These are phyloP conservation scores for Plestiodon gilberti DNA, from an alignment of 2,113 vertebrate species.

Conservation along the genomic window DNA sequence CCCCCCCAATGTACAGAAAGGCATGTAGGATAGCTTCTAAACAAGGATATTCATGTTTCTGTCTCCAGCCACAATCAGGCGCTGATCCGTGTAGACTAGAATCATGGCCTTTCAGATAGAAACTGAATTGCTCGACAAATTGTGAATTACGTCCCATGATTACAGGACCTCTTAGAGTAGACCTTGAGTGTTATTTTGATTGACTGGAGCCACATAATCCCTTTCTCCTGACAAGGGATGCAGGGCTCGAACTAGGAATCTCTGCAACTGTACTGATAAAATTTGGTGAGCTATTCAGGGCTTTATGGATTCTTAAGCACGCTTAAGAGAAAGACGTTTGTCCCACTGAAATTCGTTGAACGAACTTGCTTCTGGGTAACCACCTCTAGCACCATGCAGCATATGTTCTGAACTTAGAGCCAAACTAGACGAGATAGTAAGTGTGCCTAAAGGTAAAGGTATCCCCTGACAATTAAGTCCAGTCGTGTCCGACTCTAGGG, in stretches of 20 bases:
- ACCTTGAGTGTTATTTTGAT: background rate
- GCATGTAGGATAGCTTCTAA: no score
- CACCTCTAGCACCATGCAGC: no score
- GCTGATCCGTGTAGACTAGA: background rate
- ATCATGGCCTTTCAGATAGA: background rate
- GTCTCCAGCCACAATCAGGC: background rate
- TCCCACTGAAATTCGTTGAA: background rate
- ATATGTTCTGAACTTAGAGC: no score
- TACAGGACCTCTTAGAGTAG: background rate
- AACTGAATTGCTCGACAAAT: background rate
- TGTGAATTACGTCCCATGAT: background rate
- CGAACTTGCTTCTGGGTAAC: no score
- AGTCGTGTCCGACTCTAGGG: no score
- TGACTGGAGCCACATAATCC: background rate
- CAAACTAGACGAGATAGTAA: no score
- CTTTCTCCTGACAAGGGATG: background rate
- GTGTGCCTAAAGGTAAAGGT: no score
- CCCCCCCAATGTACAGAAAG: no score
- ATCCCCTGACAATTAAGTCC: no score
- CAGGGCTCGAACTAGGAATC: background rate
- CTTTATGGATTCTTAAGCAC: background rate
- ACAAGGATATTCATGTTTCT: background rate
- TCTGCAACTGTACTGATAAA: background rate
- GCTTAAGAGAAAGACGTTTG: background rate
- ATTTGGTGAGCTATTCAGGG: background rate